phyloP scores from a whole-genome alignment of 2,888 invertebrate species.

The Entomobrya proxima region DNA sequence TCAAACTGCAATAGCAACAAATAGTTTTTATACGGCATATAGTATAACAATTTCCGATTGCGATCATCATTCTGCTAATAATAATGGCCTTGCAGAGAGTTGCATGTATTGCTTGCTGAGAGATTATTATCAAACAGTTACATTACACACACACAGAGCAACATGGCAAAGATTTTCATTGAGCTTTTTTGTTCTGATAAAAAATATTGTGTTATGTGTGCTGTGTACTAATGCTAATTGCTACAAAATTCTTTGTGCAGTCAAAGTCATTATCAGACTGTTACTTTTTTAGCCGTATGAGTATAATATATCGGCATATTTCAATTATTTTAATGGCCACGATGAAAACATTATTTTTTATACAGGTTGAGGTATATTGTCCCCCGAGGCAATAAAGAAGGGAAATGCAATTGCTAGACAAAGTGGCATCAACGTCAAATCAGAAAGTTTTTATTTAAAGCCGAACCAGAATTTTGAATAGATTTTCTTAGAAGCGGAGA shows the following conservation, averaged over 20 bases:
- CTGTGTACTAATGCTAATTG: too few relatives aligned
- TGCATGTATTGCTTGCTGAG: neutral
- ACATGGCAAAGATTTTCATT: neutral
- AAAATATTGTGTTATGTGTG: too few relatives aligned
- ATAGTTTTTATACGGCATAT: too few relatives aligned
- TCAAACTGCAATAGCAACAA: too few relatives aligned
- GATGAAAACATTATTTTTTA: too few relatives aligned
- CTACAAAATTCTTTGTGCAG: neutral
- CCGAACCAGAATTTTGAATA: too few relatives aligned
- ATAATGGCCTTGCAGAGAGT: slow-evolving; percentile 8
- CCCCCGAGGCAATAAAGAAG: neutral
- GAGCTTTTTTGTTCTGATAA: neutral
- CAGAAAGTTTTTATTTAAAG: too few relatives aligned
- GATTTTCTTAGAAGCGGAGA: too few relatives aligned
- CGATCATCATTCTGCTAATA: neutral
- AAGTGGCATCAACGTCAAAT: too few relatives aligned
- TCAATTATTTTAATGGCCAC: neutral
- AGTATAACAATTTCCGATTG: neutral
- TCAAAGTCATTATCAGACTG: neutral
- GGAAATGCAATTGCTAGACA: neutral
- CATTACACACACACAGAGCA: too few relatives aligned
- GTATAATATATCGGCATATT: too few relatives aligned
- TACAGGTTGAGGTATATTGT: neutral
- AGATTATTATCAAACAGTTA: slow-evolving; percentile 20
- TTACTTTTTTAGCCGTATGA: neutral